These are phyloP conservation scores for Machimus atricapillus DNA, from an alignment of 2,888 invertebrate species.

Conservation along the genomic window DNA sequence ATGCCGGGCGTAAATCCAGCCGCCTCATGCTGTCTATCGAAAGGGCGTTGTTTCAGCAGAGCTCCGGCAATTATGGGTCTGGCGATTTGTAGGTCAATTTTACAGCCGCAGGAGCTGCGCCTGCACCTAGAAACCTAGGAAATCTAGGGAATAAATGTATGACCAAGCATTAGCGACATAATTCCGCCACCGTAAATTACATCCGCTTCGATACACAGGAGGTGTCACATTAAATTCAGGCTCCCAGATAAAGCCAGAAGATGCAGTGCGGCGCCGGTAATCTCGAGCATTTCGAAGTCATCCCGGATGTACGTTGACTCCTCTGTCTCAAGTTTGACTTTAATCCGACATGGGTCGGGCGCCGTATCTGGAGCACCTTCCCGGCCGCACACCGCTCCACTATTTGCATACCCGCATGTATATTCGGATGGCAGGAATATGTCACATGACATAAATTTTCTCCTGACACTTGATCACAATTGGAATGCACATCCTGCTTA, in stretches of 20 bases:
- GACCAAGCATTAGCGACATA: neutral
- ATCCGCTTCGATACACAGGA: neutral
- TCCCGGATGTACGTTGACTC: neutral
- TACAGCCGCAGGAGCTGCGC: neutral
- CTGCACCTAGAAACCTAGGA: neutral
- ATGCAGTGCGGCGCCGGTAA: neutral
- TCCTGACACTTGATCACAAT: slow-evolving; percentile 18
- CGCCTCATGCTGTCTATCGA: neutral
- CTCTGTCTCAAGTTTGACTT: slow-evolving; percentile 13
- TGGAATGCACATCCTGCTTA: slow-evolving; percentile 17
- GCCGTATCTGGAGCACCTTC: neutral
- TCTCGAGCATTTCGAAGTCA: slow-evolving; percentile 9
- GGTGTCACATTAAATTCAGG: slow-evolving; percentile 5
- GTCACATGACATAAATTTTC: slow-evolving; percentile 33
- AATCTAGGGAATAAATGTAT: neutral
- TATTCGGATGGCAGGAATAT: slow-evolving; percentile 15
- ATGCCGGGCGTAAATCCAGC: neutral
- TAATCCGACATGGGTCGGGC: slow-evolving; percentile 10
- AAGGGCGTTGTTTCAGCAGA: neutral
- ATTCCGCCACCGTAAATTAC: slow-evolving; percentile 20
- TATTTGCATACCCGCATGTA: slow-evolving; percentile 19
- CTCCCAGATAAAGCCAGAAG: neutral
- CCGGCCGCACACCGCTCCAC: neutral
- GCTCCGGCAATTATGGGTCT: neutral
- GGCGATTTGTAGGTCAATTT: neutral